Percentiles rank a stretch among this genome's conserved stretches.
These are phyloP conservation scores for Cephus pygmeus DNA, from an alignment of 2,888 invertebrate species.

Conservation along the genomic window DNA sequence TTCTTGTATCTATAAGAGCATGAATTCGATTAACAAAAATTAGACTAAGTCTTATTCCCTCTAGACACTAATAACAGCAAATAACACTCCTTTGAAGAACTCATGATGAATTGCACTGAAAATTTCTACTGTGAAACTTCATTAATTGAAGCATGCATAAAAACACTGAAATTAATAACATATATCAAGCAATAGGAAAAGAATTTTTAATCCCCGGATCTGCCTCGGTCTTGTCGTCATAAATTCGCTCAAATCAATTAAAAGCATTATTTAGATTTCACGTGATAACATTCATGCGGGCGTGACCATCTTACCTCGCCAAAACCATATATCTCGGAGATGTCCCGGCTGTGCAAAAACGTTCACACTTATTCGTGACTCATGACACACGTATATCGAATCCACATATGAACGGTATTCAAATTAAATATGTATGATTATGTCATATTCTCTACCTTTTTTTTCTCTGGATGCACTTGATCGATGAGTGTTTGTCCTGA, in stretches of 20 bases:
- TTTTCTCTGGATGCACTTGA: slow-evolving; percentile 82
- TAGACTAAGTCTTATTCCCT: not conserved
- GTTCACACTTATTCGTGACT: slow-evolving; percentile 18
- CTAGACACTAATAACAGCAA: not conserved
- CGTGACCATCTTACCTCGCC: slow-evolving; percentile 50
- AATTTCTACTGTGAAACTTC: not conserved
- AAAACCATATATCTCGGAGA: slow-evolving; percentile 42
- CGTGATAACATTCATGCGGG: slow-evolving; percentile 39
- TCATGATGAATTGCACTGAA: not conserved
- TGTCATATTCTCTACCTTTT: slow-evolving; percentile 70
- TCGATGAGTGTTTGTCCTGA: slow-evolving; percentile 81
- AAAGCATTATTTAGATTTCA: not conserved
- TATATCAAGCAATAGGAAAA: not conserved
- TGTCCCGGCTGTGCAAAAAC: slow-evolving; percentile 60
- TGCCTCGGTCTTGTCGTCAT: not conserved
- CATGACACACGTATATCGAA: not conserved
- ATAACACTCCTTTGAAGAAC: not conserved
- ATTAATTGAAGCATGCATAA: not conserved
- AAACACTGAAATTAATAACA: slow-evolving; percentile 4
- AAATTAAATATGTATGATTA: not conserved
- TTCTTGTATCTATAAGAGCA: slow-evolving; percentile 72
- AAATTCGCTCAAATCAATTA: not conserved
- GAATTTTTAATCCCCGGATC: not conserved
- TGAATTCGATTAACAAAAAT: not conserved
- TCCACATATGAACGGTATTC: not conserved